Conservation (phyloP, 2,113 vertebrate species). For the Megaleporinus macrocephalus region DNA sequence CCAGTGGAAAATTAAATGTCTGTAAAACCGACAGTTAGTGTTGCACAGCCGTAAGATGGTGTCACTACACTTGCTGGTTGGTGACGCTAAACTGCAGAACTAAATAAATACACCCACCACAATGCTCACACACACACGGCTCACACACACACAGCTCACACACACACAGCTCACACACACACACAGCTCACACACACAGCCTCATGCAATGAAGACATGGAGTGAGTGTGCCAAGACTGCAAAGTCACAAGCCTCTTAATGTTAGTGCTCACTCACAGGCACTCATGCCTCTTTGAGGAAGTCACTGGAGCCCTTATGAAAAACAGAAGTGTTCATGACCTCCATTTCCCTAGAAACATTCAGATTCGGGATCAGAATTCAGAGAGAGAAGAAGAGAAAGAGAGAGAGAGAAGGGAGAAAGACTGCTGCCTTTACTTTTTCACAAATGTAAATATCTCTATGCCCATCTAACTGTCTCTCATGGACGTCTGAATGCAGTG, state of each 20-base stretch:
- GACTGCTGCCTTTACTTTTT: conserved; percentile 24
- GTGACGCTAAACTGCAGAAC: not conserved
- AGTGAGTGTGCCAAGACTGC: conserved; percentile 10
- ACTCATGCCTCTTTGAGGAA: conserved; percentile 49
- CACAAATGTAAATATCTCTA: not conserved
- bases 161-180: not conserved
- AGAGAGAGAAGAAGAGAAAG: not conserved
- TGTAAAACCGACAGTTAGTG: not conserved
- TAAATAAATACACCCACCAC: not conserved
- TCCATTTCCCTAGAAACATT: conserved; percentile 47
- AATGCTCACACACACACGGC: not conserved
- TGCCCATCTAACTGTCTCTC: not conserved
- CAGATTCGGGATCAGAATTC: conserved; percentile 20
- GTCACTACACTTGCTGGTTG: not conserved
- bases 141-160: not conserved
- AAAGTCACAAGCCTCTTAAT: conserved; percentile 43
- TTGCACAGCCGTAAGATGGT: not conserved
- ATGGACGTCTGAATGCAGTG: not conserved
- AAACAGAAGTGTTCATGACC: conserved; percentile 51
- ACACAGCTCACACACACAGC: not conserved
- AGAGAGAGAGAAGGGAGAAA: not conserved
- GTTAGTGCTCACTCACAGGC: conserved; percentile 35
- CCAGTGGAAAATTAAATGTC: conserved; percentile 9
- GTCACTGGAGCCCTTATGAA: conserved; percentile 39
- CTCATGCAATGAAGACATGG: not conserved